These are phyloP conservation scores for Euproctis similis DNA, from an alignment of 2,888 invertebrate species.

Conservation along the genomic window DNA sequence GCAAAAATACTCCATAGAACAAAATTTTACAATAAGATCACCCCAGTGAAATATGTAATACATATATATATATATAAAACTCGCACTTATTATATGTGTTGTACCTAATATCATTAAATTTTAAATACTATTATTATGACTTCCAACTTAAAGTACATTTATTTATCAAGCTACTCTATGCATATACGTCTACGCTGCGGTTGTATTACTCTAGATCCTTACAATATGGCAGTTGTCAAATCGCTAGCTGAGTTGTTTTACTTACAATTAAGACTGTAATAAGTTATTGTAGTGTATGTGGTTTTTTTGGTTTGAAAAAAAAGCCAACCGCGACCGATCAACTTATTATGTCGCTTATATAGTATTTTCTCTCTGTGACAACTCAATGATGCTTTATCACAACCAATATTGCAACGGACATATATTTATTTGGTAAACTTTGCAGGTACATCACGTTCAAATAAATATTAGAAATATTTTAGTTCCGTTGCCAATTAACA, in stretches of 20 bases:
- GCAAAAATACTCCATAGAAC: conserved; percentile 12
- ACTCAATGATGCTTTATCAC: conserved; percentile 63
- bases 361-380: conserved; percentile 37
- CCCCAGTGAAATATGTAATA: conserved; percentile 26
- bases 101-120: conserved; percentile 67
- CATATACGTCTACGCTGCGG: conserved; percentile 42
- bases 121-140: conserved; percentile 74
- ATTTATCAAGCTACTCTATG: conserved; percentile 30
- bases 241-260: conserved; percentile 69
- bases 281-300: conserved; percentile 35
- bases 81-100: too few species aligned
- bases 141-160: conserved; percentile 62
- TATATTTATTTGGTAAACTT: conserved; percentile 61
- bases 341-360: conserved; percentile 39
- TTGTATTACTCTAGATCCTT: conserved; percentile 59
- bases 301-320: too few species aligned
- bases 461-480: conserved; percentile 30
- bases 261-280: conserved; percentile 34
- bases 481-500: conserved; percentile 23
- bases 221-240: conserved; percentile 74
- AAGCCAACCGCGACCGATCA: too few species aligned
- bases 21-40: too few species aligned
- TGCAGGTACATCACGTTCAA: conserved; percentile 56
- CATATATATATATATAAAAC: too few species aligned
- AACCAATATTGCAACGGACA: conserved; percentile 70